These are phyloP conservation scores for Agrilus cyanescens DNA, from an alignment of 2,888 invertebrate genomes.

Conservation along the genomic window DNA sequence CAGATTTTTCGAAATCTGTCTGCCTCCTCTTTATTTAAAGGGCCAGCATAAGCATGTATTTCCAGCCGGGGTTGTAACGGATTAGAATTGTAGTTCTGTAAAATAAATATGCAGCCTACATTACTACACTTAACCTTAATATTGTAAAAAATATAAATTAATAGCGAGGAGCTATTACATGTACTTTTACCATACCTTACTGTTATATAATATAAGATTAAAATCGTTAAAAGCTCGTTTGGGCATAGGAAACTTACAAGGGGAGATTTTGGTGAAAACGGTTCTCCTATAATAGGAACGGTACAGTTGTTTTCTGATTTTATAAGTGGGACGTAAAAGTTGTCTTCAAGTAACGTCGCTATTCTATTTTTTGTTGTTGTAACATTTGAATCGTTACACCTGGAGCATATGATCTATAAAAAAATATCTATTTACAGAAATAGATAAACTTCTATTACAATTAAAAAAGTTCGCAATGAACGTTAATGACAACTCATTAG, in stretches of 20 bases:
- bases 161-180: too few species aligned
- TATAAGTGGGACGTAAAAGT: constrained; percentile 80
- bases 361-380: constrained; percentile 44
- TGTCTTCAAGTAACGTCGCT: constrained; percentile 51
- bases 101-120: constrained; percentile 5
- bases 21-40: constrained; percentile 70
- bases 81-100: constrained; percentile 50
- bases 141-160: too few species aligned
- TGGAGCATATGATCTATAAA: constrained; percentile 63
- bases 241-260: constrained; percentile 40
- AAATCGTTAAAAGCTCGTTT: too few species aligned
- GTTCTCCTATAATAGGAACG: constrained; percentile 65
- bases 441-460: neutral
- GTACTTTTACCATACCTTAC: too few species aligned
- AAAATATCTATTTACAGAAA: constrained; percentile 4
- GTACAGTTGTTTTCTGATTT: constrained; percentile 64
- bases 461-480: neutral
- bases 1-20: constrained; percentile 61
- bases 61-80: constrained; percentile 58
- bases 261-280: constrained; percentile 60
- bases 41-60: constrained; percentile 82
- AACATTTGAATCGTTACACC: constrained; percentile 36
- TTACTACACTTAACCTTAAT: neutral
- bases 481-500: neutral
- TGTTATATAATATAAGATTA: too few species aligned